Evolutionary conservation across 2,113 vertebrate species (phyloP).

Genomic region (Natator depressus): DNA sequence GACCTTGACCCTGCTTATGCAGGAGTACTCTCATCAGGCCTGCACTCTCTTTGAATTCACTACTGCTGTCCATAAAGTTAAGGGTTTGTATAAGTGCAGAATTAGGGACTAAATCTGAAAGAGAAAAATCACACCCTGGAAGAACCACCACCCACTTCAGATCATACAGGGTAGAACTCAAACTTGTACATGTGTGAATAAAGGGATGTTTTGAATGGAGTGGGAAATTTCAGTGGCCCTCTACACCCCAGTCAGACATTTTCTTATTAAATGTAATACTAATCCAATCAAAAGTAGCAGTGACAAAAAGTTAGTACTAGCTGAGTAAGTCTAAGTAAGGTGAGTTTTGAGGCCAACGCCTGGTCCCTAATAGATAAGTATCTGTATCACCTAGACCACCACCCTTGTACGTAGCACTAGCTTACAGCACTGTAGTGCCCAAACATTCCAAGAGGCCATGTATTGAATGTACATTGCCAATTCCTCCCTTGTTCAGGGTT

Average conservation of each 20-base stretch:
- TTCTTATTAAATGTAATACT: background rate
- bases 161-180: background rate
- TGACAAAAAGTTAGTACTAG: background rate
- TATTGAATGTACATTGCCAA: background rate
- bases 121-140: background rate
- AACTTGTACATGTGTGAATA: background rate
- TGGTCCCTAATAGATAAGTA: background rate
- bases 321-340: background rate
- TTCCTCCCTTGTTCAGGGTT: accelerated
- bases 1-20: background rate
- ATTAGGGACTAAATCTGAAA: background rate
- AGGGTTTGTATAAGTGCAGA: background rate
- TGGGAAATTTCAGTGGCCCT: background rate
- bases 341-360: background rate
- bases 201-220: background rate
- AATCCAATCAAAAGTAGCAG: background rate
- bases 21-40: background rate
- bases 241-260: background rate
- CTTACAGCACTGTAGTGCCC: background rate
- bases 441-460: background rate
- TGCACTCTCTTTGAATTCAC: background rate
- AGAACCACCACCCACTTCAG: background rate
- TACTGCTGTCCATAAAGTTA: background rate
- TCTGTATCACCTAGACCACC: background rate
- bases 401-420: background rate